Evolutionary conservation across 1,140 invertebrate species (phyloP).

Genomic region (Leptestheria dahalacensis): DNA sequence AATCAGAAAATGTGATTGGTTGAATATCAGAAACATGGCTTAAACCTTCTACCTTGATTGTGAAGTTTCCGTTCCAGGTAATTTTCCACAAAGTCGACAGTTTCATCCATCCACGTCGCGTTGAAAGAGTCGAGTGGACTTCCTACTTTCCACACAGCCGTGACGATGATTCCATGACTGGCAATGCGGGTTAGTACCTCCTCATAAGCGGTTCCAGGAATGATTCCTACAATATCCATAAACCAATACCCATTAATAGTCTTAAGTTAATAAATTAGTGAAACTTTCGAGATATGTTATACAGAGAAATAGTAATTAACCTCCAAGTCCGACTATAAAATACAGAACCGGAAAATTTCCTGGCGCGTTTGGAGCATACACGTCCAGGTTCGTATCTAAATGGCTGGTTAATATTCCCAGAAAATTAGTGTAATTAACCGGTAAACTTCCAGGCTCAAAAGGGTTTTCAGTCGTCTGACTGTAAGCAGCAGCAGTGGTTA

Average conservation of each 20-base stretch:
- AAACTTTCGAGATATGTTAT: too few relatives aligned
- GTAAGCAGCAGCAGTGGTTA: neutral
- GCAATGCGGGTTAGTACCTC: conserved; percentile 4
- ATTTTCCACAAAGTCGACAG: conserved; percentile 9
- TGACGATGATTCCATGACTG: conserved; percentile 5
- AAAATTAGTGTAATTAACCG: conserved; percentile 1
- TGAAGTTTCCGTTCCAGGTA: conserved; percentile 8
- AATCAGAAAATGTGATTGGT: neutral
- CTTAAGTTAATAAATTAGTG: too few relatives aligned
- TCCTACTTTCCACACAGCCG: conserved; percentile 11
- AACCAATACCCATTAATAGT: too few relatives aligned
- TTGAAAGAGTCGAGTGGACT: conserved; percentile 10
- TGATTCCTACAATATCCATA: neutral
- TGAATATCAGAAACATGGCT: neutral
- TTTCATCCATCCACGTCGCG: conserved; percentile 6
- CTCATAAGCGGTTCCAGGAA: conserved; percentile 6
- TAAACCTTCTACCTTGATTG: neutral
- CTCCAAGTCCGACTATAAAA: conserved; percentile 6
- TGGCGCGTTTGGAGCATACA: conserved; percentile 11
- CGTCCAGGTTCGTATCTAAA: conserved; percentile 13
- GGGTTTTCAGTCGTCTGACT: neutral
- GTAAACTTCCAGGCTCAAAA: conserved; percentile 6
- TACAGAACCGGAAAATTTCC: conserved; percentile 13
- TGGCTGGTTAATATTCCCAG: neutral
- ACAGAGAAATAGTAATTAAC: neutral